Percentiles rank a stretch among this genome's conserved stretches.
These are phyloP conservation scores for Apodemia mormo DNA, from an alignment of 2,888 invertebrate species.

Conservation along the genomic window DNA sequence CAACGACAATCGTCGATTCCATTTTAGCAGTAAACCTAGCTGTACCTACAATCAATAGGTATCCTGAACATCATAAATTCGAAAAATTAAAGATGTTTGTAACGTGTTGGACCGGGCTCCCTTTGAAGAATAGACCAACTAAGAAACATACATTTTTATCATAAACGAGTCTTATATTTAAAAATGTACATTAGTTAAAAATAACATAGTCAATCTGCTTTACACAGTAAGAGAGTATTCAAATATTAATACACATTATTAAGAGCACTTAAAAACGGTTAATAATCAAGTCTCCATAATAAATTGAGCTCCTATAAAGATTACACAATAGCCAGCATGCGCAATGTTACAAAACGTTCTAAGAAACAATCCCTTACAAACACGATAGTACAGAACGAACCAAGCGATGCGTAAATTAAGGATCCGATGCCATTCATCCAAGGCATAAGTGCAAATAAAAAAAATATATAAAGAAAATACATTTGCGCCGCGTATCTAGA, in stretches of 20 bases:
- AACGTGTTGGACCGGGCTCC: no score
- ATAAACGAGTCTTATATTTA: no score
- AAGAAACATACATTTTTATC: no score
- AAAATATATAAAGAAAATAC: constrained; percentile 61
- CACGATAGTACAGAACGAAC: constrained; percentile 63
- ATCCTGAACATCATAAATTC: no score
- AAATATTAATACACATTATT: background rate
- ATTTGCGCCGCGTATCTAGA: constrained; percentile 66
- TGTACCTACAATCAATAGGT: no score
- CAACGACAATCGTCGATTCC: no score
- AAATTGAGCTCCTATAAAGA: background rate
- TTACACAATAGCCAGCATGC: background rate
- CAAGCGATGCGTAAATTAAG: constrained; percentile 80
- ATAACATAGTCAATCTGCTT: no score
- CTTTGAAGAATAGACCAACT: no score
- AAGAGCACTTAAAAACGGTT: constrained; percentile 1
- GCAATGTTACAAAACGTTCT: constrained; percentile 69
- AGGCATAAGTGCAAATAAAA: constrained; percentile 67
- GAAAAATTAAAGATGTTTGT: no score
- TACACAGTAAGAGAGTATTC: background rate
- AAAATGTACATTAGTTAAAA: no score
- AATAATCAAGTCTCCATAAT: constrained; percentile 1
- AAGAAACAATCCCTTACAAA: constrained; percentile 73
- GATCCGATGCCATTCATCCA: constrained; percentile 66
- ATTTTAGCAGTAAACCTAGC: no score